Evolutionary conservation across 2,113 vertebrate species (phyloP), one percentile per base, ranked within the genome.

Genomic region (Gopherus flavomarginatus): DNA sequence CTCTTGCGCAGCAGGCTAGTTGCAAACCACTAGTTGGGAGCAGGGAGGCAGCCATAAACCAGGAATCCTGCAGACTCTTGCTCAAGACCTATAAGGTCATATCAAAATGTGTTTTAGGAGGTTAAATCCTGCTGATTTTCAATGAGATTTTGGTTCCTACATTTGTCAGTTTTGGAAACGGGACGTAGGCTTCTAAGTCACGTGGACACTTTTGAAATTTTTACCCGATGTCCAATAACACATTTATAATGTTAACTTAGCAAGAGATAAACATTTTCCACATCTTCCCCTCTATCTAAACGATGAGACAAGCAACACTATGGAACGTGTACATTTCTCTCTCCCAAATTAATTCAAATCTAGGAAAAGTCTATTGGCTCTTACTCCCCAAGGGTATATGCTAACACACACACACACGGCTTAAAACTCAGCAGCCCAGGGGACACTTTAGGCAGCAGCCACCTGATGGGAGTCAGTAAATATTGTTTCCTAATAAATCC

Each of bases 401-500:
- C 62, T 90, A 80, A 17, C 90, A 96, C 44, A 83, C 88, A 83
- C 88, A 97, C 88, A 97, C 69, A 88, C 89, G 95, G 97, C 97
- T 97, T 98, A 97, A 97, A 94, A 95, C 91, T 94, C 96, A 87
- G 92, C 83, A 95, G 84, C 83, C 85, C 80, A 96, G 79, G 89
- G 97, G 94, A 95, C 96, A 93, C 87, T 95, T 94, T 90, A 96
- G 95, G 89, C 92, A 96, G 91, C 50, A 92, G 85, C 87, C 95
- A 95, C 77, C n/a, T 95, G 94, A 92, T 90, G 81, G 79, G 84
- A 93, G 92, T 95, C 52, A 94, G 90, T 86, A 94, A 95, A 57
- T 83, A 88, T 42, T 31, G 35, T 92, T 95, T 91, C 91, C 87
- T 90, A 95, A 83, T n/a, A 97, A 97, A 95, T 96, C 92, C 29